Conservation (phyloP, 2,888 invertebrate genomes). For the Drosophila austrosaltans region DNA sequence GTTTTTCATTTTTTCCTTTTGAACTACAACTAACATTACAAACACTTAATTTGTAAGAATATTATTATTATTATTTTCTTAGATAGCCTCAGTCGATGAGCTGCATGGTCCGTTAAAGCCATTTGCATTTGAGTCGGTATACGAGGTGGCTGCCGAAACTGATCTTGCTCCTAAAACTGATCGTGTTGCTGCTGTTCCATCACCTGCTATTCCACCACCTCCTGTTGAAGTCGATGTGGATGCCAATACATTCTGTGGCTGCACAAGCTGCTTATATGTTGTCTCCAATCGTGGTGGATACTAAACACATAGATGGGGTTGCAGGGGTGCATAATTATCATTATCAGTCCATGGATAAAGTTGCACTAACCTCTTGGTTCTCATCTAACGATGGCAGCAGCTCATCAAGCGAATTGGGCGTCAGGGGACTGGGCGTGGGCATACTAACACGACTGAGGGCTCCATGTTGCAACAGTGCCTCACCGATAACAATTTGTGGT, state of each 20-base stretch:
- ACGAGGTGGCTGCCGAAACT: slow-evolving; percentile 49
- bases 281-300: slow-evolving; percentile 70
- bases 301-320: slow-evolving; percentile 35
- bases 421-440: slow-evolving; percentile 89
- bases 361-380: slow-evolving; percentile 87
- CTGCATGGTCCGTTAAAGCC: slow-evolving; percentile 84
- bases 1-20: slow-evolving; percentile 4
- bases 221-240: slow-evolving; percentile 18
- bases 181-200: slow-evolving; percentile 25
- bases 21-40: slow-evolving; percentile 16
- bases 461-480: slow-evolving; percentile 82
- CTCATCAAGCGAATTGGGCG: slow-evolving; percentile 93
- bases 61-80: slow-evolving; percentile 32
- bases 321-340: background rate
- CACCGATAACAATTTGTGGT: slow-evolving; percentile 84
- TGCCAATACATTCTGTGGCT: slow-evolving; percentile 49
- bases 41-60: slow-evolving; percentile 11
- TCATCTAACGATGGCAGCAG: slow-evolving; percentile 91
- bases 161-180: slow-evolving; percentile 37
- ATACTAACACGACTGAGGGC: slow-evolving; percentile 76
- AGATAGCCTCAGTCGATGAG: slow-evolving; percentile 85
- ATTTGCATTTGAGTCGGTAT: slow-evolving; percentile 76
- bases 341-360: background rate
- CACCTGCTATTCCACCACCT: slow-evolving; percentile 10
- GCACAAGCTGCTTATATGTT: slow-evolving; percentile 67